phyloP scores from a whole-genome alignment of 2,888 invertebrate species.

The Sinhomidia bicolor region DNA sequence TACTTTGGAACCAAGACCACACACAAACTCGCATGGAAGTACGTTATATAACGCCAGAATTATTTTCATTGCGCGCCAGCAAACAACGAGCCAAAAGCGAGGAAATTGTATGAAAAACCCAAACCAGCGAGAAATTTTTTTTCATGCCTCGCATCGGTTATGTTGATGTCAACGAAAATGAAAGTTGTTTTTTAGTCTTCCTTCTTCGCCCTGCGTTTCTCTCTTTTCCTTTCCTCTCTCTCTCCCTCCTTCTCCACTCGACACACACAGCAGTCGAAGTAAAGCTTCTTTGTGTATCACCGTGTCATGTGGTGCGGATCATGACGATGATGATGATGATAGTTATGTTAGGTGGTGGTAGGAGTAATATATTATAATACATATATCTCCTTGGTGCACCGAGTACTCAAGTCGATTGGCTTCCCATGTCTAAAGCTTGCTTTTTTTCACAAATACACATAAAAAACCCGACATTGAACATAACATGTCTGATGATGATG shows the following conservation, averaged over 20 bases:
- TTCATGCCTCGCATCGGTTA: conserved; percentile 7
- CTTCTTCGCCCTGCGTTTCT: background rate
- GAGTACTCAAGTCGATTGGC: conserved; percentile 8
- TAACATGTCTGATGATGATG: background rate
- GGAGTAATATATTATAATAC: too few relatives aligned
- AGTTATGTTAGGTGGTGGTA: background rate
- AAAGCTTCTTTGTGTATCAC: conserved; percentile 32
- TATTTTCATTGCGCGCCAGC: conserved; percentile 9
- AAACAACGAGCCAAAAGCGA: background rate
- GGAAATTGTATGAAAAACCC: background rate
- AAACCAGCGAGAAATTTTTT: background rate
- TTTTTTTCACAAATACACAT: background rate
- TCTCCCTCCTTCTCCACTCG: background rate
- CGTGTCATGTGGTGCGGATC: conserved; percentile 12
- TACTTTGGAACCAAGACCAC: background rate
- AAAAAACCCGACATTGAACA: background rate
- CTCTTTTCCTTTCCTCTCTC: background rate
- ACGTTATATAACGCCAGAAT: background rate
- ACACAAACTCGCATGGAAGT: background rate
- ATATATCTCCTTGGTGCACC: background rate
- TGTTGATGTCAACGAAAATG: conserved; percentile 49
- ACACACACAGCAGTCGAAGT: background rate
- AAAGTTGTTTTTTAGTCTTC: conserved; percentile 26
- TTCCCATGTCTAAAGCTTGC: background rate
- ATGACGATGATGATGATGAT: background rate